Evolutionary conservation across 2,113 vertebrate species (phyloP).

Genomic region (Tamias sibiricus): DNA sequence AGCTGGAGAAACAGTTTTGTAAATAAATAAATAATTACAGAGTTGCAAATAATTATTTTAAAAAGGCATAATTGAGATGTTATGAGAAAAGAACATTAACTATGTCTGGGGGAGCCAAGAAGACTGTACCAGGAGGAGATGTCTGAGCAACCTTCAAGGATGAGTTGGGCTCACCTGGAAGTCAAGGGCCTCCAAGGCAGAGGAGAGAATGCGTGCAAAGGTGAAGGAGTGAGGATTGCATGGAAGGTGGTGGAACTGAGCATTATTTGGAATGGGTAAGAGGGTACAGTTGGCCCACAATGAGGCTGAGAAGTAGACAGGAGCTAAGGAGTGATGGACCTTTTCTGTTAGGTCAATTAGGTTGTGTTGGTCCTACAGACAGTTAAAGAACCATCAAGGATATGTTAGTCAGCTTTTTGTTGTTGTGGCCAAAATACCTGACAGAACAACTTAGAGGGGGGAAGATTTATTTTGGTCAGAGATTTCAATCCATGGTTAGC

Average conservation of each 20-base stretch:
- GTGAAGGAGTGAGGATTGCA: not conserved
- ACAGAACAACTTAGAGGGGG: not conserved
- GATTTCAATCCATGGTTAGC: not conserved
- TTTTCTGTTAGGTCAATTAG: not conserved
- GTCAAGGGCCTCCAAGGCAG: not conserved
- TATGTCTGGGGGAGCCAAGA: not conserved
- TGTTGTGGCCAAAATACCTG: not conserved
- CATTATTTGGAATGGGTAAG: not conserved
- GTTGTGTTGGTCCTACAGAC: not conserved
- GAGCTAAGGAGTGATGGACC: not conserved
- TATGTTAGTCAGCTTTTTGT: not conserved
- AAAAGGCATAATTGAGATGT: not conserved
- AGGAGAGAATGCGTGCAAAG: not conserved
- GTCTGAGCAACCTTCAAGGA: not conserved
- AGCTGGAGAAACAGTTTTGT: not conserved
- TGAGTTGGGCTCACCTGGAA: not conserved
- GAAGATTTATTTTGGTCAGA: not conserved
- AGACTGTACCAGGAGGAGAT: not conserved
- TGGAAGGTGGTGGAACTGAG: not conserved
- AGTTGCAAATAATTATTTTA: not conserved
- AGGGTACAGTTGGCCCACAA: not conserved
- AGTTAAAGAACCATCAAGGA: not conserved
- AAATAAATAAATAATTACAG: conserved; percentile 41
- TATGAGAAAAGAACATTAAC: not conserved
- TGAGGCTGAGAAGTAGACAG: not conserved